These are phyloP conservation scores for Gymnobelideus leadbeateri DNA, from an alignment of 2,113 vertebrate species.

Conservation along the genomic window DNA sequence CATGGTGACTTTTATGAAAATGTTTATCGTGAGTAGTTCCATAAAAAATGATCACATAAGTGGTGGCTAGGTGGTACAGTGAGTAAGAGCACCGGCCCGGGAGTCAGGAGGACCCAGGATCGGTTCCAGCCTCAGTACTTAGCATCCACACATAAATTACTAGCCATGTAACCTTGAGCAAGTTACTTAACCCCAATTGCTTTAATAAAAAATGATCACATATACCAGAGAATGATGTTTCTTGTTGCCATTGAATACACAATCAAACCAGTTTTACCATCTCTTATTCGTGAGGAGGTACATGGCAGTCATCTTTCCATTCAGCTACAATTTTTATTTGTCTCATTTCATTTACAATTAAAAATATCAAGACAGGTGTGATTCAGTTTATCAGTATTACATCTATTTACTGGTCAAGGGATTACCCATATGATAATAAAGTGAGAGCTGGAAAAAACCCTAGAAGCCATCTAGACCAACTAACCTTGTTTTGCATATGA, in stretches of 20 bases:
- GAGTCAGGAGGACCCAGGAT: no score
- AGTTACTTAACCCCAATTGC: no score
- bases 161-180: no score
- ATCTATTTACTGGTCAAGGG: neutral
- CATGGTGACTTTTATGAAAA: neutral
- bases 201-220: neutral
- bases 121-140: no score
- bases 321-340: neutral
- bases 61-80: no score
- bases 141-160: no score
- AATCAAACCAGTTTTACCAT: neutral
- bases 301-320: neutral
- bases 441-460: neutral
- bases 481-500: neutral
- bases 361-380: neutral
- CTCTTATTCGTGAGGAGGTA: neutral
- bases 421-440: neutral
- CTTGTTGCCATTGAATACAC: neutral
- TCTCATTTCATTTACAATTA: neutral
- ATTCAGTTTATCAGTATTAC: neutral
- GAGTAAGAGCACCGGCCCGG: no score
- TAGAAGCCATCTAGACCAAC: neutral
- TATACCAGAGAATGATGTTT: neutral
- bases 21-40: neutral
- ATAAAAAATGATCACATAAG: no score